A percentile compares a stretch with the other conserved stretches of the same genome.
Conservation (phyloP, 2,888 invertebrate species). For the Apotomis capreana region DNA sequence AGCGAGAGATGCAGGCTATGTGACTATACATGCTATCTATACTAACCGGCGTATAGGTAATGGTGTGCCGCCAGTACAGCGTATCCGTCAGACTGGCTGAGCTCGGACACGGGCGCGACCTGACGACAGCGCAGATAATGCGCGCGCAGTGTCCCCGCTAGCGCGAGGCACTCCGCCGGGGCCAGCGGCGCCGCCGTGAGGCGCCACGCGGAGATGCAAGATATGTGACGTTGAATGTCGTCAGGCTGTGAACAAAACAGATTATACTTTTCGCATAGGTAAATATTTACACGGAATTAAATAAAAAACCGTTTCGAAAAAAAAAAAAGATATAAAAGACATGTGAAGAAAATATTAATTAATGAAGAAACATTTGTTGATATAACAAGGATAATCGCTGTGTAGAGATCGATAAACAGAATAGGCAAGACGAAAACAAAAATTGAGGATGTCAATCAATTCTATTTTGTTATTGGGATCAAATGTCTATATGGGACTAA, state of each 20-base stretch:
- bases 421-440: too few relatives aligned
- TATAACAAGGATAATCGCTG: too few relatives aligned
- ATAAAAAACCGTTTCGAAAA: too few relatives aligned
- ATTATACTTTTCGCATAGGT: neutral
- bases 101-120: constrained; percentile 85
- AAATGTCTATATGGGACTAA: too few relatives aligned
- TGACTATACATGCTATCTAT: constrained; percentile 87
- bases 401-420: too few relatives aligned
- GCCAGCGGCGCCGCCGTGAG: constrained; percentile 86
- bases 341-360: too few relatives aligned
- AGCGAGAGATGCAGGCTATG: constrained; percentile 85
- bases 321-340: too few relatives aligned
- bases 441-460: too few relatives aligned
- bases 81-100: constrained; percentile 91
- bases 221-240: constrained; percentile 92
- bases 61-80: constrained; percentile 90
- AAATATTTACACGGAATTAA: neutral
- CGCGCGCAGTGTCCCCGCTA: constrained; percentile 84
- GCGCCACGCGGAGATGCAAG: constrained; percentile 89
- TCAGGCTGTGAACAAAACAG: constrained; percentile 76
- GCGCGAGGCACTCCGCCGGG: constrained; percentile 79
- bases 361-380: too few relatives aligned
- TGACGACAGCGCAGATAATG: constrained; percentile 86
- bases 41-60: constrained; percentile 79
- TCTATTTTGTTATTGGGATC: too few relatives aligned